phyloP scores from a whole-genome alignment of 2,113 vertebrate species.

The Ameiurus melas region DNA sequence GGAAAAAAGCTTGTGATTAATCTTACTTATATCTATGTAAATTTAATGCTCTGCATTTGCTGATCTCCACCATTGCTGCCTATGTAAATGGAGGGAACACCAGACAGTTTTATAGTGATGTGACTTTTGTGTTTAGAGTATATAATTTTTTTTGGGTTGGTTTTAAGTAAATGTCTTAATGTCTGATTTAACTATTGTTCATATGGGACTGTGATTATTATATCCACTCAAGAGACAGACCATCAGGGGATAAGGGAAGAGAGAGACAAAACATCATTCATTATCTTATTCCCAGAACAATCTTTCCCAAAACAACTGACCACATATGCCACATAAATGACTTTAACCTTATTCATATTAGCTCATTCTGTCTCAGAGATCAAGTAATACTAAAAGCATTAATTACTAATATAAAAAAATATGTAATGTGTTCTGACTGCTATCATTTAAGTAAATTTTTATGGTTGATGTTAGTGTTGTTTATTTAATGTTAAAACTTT shows the following conservation, averaged over 20 bases:
- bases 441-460: conserved; percentile 15
- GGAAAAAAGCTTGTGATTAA: conserved; percentile 64
- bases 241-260: background rate
- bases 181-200: conserved; percentile 10
- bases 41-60: conserved; percentile 67
- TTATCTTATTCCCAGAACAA: conserved; percentile 11
- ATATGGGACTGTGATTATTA: conserved; percentile 8
- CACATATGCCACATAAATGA: conserved; percentile 41
- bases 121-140: conserved; percentile 56
- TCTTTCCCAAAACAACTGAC: conserved; percentile 40
- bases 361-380: conserved; percentile 14
- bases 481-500: conserved; percentile 5
- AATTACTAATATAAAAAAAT: conserved; percentile 33
- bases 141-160: conserved; percentile 14
- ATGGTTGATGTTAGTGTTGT: conserved; percentile 17
- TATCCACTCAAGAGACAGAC: background rate
- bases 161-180: conserved; percentile 18
- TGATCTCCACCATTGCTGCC: conserved; percentile 73
- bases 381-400: conserved; percentile 32
- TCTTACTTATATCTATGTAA: conserved; percentile 59
- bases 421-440: conserved; percentile 16
- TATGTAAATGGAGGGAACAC: conserved; percentile 62
- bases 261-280: conserved; percentile 29
- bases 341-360: conserved; percentile 36
- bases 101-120: conserved; percentile 62